Evolutionary conservation across 1,140 invertebrate species (phyloP).

Genomic region (Aricia agestis): DNA sequence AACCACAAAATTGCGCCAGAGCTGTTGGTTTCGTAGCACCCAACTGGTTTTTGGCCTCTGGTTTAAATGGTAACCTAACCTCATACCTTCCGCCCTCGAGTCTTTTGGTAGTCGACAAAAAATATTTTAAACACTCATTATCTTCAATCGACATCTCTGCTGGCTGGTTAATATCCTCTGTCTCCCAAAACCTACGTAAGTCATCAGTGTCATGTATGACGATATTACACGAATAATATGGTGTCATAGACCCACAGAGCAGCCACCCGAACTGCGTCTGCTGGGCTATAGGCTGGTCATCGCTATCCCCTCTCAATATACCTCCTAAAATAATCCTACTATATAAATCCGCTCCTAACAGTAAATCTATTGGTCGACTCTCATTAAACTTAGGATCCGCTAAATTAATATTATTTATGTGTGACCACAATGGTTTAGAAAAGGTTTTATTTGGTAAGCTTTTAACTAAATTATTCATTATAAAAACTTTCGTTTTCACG

Average conservation of each 20-base stretch:
- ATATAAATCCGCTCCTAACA: constrained; percentile 19
- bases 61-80: constrained; percentile 22
- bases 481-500: constrained; percentile 21
- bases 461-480: constrained; percentile 30
- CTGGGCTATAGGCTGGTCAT: constrained; percentile 31
- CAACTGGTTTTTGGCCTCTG: constrained; percentile 6
- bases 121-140: constrained; percentile 16
- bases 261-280: constrained; percentile 36
- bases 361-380: constrained; percentile 26
- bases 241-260: constrained; percentile 28
- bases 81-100: constrained; percentile 16
- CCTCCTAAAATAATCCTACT: constrained; percentile 28
- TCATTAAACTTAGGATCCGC: constrained; percentile 32
- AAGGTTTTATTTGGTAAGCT: constrained; percentile 28
- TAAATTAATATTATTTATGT: constrained; percentile 26
- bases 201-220: constrained; percentile 23
- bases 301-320: constrained; percentile 16
- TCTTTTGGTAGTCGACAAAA: constrained; percentile 15
- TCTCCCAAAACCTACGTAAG: constrained; percentile 29
- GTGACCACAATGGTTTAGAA: constrained; percentile 25
- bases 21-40: constrained; percentile 21
- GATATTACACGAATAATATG: constrained; percentile 31
- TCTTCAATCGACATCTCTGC: constrained; percentile 16
- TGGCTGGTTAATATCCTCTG: constrained; percentile 28
- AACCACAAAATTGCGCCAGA: constrained; percentile 21